These are phyloP conservation scores for Mimachlamys varia DNA, from an alignment of 2,888 invertebrate species.

Conservation along the genomic window DNA sequence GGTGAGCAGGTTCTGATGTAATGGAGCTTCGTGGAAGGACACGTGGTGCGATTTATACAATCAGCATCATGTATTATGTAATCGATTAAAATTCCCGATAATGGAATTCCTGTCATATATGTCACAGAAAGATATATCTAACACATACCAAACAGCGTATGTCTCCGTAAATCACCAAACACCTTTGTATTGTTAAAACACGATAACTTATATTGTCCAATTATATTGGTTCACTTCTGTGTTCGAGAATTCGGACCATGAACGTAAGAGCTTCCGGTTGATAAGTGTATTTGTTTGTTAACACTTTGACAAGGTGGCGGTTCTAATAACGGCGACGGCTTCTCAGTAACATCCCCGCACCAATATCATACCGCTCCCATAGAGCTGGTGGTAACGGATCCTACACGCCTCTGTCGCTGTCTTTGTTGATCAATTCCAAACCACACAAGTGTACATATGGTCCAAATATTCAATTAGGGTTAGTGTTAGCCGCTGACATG, in stretches of 20 bases:
- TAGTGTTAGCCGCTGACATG: not conserved
- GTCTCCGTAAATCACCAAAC: not conserved
- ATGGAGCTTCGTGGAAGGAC: not conserved
- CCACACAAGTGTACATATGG: conserved; percentile 26
- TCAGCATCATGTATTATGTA: not conserved
- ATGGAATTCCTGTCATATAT: not conserved
- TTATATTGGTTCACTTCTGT: not conserved
- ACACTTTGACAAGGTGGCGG: conserved; percentile 4
- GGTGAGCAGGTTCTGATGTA: not conserved
- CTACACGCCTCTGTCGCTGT: not conserved
- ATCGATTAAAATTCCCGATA: not conserved
- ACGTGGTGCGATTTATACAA: not conserved
- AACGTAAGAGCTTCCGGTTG: not conserved
- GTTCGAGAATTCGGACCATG: not conserved
- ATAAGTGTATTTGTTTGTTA: not conserved
- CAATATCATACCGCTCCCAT: not conserved
- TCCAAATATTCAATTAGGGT: conserved; percentile 18
- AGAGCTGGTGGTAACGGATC: not conserved
- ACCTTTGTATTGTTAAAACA: not conserved
- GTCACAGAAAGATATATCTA: not conserved
- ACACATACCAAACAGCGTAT: too few relatives aligned
- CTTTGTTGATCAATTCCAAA: conserved; percentile 20
- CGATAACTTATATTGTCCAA: not conserved
- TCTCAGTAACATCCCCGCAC: not conserved
- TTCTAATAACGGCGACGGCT: not conserved